Evolutionary conservation across 1,140 invertebrate genomes (phyloP).

Genomic region (Cataglyphis hispanica): DNA sequence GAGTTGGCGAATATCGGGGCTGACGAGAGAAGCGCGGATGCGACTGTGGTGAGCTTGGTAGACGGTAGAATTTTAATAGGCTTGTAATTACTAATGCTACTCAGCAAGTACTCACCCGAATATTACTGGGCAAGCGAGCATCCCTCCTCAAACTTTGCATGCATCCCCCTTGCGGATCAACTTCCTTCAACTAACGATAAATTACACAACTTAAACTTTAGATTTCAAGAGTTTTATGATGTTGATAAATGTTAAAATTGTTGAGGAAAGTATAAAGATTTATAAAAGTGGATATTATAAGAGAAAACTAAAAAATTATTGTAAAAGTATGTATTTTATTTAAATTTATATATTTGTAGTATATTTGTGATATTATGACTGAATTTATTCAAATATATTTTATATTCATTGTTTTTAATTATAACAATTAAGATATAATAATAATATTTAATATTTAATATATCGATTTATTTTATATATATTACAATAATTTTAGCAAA

Average conservation of each 20-base stretch:
- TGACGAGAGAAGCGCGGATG: conserved; percentile 4
- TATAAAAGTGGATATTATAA: not conserved
- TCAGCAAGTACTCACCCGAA: not conserved
- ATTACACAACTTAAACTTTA: not conserved
- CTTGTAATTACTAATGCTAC: conserved; percentile 41
- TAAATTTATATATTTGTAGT: not conserved
- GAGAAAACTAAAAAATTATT: not conserved
- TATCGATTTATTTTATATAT: too few species aligned
- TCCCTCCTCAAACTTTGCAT: not conserved
- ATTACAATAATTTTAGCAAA: too few species aligned
- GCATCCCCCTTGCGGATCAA: not conserved
- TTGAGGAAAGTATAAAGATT: not conserved
- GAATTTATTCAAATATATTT: not conserved
- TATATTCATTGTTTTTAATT: too few species aligned
- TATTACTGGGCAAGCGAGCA: conserved; percentile 27
- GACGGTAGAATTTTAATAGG: conserved; percentile 50
- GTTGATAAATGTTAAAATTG: not conserved
- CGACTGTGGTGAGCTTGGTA: not conserved
- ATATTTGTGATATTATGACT: not conserved
- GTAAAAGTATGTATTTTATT: not conserved
- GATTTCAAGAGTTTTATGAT: not conserved
- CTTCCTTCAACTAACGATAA: not conserved
- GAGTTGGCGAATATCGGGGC: conserved; percentile 11
- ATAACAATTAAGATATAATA: too few species aligned
- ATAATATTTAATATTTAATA: too few species aligned